phyloP scores from a whole-genome alignment of 1,140 invertebrate species.

The Caenorhabditis briggsae region DNA sequence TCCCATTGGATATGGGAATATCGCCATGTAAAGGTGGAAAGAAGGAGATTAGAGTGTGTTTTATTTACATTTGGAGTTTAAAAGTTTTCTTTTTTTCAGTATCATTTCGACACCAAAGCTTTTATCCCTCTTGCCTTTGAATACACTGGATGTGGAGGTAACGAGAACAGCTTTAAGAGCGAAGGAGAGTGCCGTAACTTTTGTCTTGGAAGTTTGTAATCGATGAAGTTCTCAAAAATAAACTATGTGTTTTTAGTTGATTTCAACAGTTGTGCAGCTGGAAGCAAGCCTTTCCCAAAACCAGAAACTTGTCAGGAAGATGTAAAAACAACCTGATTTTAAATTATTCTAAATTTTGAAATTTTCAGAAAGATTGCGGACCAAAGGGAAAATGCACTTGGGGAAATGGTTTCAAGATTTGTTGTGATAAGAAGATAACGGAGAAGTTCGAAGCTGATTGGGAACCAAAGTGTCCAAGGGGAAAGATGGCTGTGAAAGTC shows the following conservation, averaged over 20 bases:
- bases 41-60: conserved; percentile 33
- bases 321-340: too few relatives aligned
- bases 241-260: not conserved
- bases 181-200: not conserved
- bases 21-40: conserved; percentile 35
- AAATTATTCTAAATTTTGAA: not conserved
- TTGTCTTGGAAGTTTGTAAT: not conserved
- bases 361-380: conserved; percentile 26
- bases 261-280: not conserved
- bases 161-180: conserved; percentile 25
- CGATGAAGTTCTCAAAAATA: too few relatives aligned
- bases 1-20: conserved; percentile 31
- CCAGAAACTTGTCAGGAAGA: not conserved
- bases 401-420: not conserved
- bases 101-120: conserved; percentile 10
- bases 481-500: not conserved
- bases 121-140: conserved; percentile 4
- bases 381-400: not conserved
- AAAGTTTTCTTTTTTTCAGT: not conserved
- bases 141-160: conserved; percentile 33
- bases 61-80: not conserved
- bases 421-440: conserved; percentile 28
- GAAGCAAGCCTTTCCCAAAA: not conserved
- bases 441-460: conserved; percentile 1
- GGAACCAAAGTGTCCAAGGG: conserved; percentile 6